Evolutionary conservation across 2,113 vertebrate species (phyloP), one percentile per base, ranked within the genome.

Genomic region (Taxidea taxus): DNA sequence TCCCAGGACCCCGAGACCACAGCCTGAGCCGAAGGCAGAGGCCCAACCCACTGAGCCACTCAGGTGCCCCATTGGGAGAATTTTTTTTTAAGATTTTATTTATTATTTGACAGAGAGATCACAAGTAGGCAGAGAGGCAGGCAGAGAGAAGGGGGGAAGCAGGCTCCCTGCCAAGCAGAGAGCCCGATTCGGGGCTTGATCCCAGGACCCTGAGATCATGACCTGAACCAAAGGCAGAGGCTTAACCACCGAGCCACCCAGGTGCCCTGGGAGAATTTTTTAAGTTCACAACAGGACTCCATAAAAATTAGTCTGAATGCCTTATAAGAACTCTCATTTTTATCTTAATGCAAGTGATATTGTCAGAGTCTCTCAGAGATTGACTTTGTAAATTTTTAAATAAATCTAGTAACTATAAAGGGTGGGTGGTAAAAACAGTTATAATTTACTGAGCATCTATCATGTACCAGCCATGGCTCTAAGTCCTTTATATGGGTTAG

Each of bases 221-320:
- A 54, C 51, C 16, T 5, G 1, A 54, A 16, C 51, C 15, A 54
- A 54, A 54, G 16, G 51, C 51, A 54, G 51, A 54, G 51, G 16
- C 51, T 5, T 16, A 54, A 54, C 51, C 51, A 54, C 51, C 18
- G 51, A 54, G 51, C 51, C 51, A 54, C 51, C 49, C 51, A 54
- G 51, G 16, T 54, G 6, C 51, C 16, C 51, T 49, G 3, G n/a
- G 27, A 81, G 7, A 47, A 72, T 72, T 16, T 23, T 77, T 44
- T 6, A 42, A 39, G 7, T 49, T 93, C 37, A 51, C 29, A 58
- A 66, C 1, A 84, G 29, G 6, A 44, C n/a, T 49, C 18, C 49
- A 87, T 9, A 37, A 87, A 95, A 95, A 85, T 88, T 39, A 47
- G 10, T 54, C n/a, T 84, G 44, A 90, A 54, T 83, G 34, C 9